Percentiles rank a stretch among this genome's conserved stretches.
phyloP scores from a whole-genome alignment of 2,797 vertebrate species.

The Choloepus didactylus region DNA sequence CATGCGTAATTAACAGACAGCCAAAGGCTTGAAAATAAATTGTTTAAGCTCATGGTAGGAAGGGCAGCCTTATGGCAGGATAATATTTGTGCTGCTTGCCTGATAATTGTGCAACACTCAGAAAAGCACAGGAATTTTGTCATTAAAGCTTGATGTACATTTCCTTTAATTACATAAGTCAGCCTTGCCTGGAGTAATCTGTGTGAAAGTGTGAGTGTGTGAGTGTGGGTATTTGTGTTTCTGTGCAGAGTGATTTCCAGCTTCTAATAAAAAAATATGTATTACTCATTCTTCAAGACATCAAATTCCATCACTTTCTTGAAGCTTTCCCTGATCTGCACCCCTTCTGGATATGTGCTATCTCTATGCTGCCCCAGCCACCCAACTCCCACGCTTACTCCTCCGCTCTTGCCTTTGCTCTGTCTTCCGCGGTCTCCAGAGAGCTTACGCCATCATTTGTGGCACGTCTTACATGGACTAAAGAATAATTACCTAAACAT shows the following conservation, averaged over 20 bases:
- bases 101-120: slow-evolving; percentile 61
- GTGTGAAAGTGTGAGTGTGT: background rate
- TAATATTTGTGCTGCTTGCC: slow-evolving; percentile 68
- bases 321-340: background rate
- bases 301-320: background rate
- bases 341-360: too few relatives aligned
- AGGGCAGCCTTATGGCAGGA: slow-evolving; percentile 56
- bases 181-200: background rate
- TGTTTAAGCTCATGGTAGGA: slow-evolving; percentile 3
- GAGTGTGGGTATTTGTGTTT: background rate
- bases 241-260: background rate
- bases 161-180: slow-evolving; percentile 70
- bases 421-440: background rate
- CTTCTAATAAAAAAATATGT: background rate
- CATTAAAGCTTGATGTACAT: slow-evolving; percentile 68
- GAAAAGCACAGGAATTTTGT: slow-evolving; percentile 65
- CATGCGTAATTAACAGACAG: slow-evolving; percentile 59
- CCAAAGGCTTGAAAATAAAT: slow-evolving; percentile 56
- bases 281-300: background rate
- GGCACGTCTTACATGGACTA: background rate
- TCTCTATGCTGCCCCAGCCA: too few relatives aligned
- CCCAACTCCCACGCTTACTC: too few relatives aligned
- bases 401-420: background rate
- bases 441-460: background rate
- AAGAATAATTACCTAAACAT: background rate